Evolutionary conservation across 2,797 vertebrate genomes (phyloP), one percentile per base, ranked within the genome.

Genomic region (Esox masquinongy): DNA sequence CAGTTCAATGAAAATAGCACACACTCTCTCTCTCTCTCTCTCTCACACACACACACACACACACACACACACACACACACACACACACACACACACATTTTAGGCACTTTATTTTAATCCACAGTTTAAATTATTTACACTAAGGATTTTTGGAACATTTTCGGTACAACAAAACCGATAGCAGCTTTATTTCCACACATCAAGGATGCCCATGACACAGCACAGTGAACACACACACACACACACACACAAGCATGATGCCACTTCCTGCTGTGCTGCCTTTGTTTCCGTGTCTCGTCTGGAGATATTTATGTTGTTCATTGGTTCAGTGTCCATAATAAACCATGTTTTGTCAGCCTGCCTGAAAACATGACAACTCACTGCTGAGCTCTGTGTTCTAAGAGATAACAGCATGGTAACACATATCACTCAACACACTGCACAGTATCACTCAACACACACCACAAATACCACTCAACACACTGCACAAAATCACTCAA

Each of bases 41-140:
- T 47, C 43, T 11, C 43, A 1, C 43, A 1, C 43, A 4, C 47
- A 39, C 31, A 73, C 71, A 63, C 31, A 73, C 71, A 68, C 15
- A 64, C 63, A 56, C 26, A 68, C 49, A 68, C 16, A 67, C 39
- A 68, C 24, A 31, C 73, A n/a, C 59, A n/a, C 72, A 68, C 73
- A 43, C 56, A 39, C 31, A 34, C 73, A 22, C 43, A 66, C 63
- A 26, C 19, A 68, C 19, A 51, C 29, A 17, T 34, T 34, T 34
- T 34, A 34, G 34, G 34, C 5, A 34, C 34, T 34, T 34, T 34
- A 34, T n/a, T n/a, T n/a, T n/a, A n/a, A 34, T 34, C 34, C 34
- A 34, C 34, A 34, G 34, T 34, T 34, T 34, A 34, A 34, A 34
- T 34, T 2, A 34, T 34, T 34, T 34, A 34, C 34, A 34, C 34